phyloP scores from a whole-genome alignment of 2,888 invertebrate species.

The Diploptera punctata region DNA sequence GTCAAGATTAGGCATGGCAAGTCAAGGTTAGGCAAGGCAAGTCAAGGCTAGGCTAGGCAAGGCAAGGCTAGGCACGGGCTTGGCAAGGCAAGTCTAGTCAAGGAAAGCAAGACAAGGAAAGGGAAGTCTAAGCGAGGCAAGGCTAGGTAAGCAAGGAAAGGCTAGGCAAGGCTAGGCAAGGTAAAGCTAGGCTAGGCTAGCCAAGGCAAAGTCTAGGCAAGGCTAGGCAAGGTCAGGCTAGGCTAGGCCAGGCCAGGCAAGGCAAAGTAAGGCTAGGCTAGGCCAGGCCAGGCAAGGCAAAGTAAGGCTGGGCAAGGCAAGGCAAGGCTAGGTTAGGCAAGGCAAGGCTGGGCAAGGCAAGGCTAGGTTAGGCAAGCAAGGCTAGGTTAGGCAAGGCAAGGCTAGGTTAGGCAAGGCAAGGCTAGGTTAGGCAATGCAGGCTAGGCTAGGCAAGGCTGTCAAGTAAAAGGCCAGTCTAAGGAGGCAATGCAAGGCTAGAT shows the following conservation, averaged over 20 bases:
- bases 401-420: neutral
- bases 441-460: too few relatives aligned
- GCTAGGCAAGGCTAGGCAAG: neutral
- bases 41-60: neutral
- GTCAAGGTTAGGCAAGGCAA: neutral
- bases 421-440: neutral
- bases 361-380: too few relatives aligned
- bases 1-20: neutral
- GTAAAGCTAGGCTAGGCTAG: neutral
- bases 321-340: neutral
- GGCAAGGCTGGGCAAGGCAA: neutral
- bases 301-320: neutral
- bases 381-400: slow-evolving; percentile 8
- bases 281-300: neutral
- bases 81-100: neutral
- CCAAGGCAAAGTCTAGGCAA: too few relatives aligned
- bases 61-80: neutral
- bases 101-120: neutral
- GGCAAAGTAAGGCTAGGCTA: too few relatives aligned
- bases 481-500: too few relatives aligned
- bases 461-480: too few relatives aligned
- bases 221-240: too few relatives aligned
- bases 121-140: neutral
- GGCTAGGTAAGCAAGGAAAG: neutral
- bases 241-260: too few relatives aligned